Conservation (phyloP, 1,140 invertebrate genomes). For the Neodiprion fabricii region DNA sequence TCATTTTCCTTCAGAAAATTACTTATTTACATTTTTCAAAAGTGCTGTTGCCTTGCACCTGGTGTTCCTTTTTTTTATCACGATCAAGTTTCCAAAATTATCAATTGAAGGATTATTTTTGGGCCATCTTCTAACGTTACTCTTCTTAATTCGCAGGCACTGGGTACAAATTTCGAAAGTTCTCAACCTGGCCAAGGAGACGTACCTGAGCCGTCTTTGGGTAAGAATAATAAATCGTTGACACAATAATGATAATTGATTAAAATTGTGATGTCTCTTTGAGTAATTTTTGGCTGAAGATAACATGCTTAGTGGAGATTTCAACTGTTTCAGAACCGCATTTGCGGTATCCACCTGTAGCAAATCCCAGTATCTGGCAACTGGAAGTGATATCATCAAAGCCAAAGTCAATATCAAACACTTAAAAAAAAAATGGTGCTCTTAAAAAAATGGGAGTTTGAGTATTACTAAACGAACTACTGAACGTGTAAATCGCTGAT, state of each 20-base stretch:
- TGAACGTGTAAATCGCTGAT: neutral
- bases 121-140: too few species aligned
- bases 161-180: neutral
- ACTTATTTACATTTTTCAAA: slow-evolving; percentile 11
- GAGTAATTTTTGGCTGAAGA: neutral
- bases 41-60: slow-evolving; percentile 17
- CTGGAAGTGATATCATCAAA: slow-evolving; percentile 39
- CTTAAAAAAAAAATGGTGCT: neutral
- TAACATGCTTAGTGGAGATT: neutral
- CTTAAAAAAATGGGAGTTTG: neutral
- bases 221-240: slow-evolving; percentile 15
- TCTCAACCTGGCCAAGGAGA: neutral
- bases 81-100: slow-evolving; percentile 14
- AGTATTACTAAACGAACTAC: neutral
- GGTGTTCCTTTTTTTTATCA: slow-evolving; percentile 33
- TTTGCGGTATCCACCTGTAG: slow-evolving; percentile 44
- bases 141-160: too few species aligned
- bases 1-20: slow-evolving; percentile 12
- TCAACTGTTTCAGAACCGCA: slow-evolving; percentile 43
- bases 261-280: neutral
- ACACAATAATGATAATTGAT: neutral
- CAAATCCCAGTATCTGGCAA: slow-evolving; percentile 34
- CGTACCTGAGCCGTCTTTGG: neutral
- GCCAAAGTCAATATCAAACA: slow-evolving; percentile 36
- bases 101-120: slow-evolving; percentile 17